These are phyloP conservation scores for Catharus bicknelli DNA, from an alignment of 2,113 vertebrate species.

Conservation along the genomic window DNA sequence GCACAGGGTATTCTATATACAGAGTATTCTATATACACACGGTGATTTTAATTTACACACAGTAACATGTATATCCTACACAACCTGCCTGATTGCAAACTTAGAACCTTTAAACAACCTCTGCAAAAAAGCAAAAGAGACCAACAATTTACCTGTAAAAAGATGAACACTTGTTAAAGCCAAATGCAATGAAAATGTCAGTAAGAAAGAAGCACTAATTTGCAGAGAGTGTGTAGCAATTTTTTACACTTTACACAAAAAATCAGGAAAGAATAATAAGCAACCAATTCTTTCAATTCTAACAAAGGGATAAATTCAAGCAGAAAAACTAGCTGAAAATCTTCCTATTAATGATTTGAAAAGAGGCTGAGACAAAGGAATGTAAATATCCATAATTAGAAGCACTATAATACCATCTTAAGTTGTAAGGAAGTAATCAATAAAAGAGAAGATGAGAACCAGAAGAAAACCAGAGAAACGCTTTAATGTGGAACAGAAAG, in stretches of 20 bases:
- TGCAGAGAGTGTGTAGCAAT: not conserved
- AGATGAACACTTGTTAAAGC: not conserved
- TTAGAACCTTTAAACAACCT: not conserved
- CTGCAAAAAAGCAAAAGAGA: not conserved
- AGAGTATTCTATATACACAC: not conserved
- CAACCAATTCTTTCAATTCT: not conserved
- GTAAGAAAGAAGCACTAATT: not conserved
- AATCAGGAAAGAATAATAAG: not conserved
- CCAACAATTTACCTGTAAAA: not conserved
- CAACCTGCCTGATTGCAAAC: not conserved
- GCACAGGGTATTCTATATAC: not conserved
- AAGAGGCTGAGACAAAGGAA: not conserved
- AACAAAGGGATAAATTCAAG: not conserved
- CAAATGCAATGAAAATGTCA: not conserved
- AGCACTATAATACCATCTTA: not conserved
- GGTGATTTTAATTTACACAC: not conserved
- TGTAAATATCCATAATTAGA: not conserved
- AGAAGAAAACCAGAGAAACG: not conserved
- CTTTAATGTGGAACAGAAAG: not conserved
- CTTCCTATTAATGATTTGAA: not conserved
- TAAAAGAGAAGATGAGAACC: not conserved
- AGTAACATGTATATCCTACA: not conserved
- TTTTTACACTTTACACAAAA: not conserved
- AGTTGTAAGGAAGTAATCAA: not conserved
- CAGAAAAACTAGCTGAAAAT: not conserved